Conservation (phyloP, 2,113 vertebrate genomes). For the Phalacrocorax brasilianus region DNA sequence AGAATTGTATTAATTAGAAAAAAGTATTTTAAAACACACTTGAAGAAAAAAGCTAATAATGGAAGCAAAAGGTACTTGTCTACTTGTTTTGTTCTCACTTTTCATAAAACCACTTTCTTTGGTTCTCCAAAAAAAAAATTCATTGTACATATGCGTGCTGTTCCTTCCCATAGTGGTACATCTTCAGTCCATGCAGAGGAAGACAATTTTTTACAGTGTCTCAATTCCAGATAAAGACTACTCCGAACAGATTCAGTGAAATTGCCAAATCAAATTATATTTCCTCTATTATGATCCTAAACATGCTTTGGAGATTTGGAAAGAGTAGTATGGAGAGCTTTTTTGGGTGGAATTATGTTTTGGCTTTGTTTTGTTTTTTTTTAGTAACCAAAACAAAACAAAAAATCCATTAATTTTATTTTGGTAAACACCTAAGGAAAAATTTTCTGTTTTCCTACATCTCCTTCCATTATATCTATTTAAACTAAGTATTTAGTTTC, state of each 20-base stretch:
- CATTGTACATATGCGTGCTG: fast-evolving
- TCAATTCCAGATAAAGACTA: not conserved
- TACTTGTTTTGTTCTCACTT: not conserved
- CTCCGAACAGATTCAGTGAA: not conserved
- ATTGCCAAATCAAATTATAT: not conserved
- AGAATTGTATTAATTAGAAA: not conserved
- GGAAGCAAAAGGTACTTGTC: not conserved
- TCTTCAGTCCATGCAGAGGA: not conserved
- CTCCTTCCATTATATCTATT: not conserved
- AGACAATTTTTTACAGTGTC: not conserved
- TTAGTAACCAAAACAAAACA: not conserved
- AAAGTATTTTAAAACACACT: not conserved
- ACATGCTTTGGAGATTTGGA: not conserved
- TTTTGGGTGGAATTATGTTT: not conserved
- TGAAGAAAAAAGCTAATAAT: not conserved
- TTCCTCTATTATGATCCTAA: not conserved
- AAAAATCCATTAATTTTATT: not conserved
- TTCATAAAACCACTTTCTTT: not conserved
- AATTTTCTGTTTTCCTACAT: not conserved
- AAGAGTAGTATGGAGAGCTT: not conserved
- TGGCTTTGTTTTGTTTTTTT: not conserved
- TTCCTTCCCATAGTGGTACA: not conserved
- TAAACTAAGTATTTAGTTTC: not conserved
- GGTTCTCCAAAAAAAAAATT: not conserved
- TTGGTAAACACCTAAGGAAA: not conserved